phyloP scores from a whole-genome alignment of 2,113 vertebrate genomes.

The Phaethornis superciliosus region DNA sequence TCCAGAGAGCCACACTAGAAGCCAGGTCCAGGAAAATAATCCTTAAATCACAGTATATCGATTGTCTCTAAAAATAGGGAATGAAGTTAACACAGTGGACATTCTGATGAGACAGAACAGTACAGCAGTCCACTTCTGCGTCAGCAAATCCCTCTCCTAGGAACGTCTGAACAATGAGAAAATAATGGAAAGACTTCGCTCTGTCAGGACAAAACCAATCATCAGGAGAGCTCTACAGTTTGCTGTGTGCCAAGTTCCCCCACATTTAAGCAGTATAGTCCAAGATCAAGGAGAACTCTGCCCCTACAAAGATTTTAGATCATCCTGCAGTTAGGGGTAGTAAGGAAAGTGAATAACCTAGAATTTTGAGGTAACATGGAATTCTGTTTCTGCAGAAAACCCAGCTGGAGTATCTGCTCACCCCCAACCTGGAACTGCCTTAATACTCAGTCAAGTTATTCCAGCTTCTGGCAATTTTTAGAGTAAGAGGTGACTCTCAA shows the following conservation, averaged over 20 bases:
- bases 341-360: background rate
- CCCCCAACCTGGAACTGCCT: background rate
- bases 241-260: background rate
- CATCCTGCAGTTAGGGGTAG: background rate
- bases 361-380: background rate
- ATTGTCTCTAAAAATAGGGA: constrained; percentile 67
- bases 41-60: constrained; percentile 67
- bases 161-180: background rate
- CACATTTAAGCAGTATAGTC: background rate
- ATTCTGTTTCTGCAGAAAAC: background rate
- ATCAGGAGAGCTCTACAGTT: background rate
- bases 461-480: background rate
- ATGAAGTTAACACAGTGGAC: constrained; percentile 46
- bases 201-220: background rate
- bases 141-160: constrained; percentile 28
- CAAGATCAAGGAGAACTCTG: background rate
- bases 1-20: constrained; percentile 55
- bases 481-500: background rate
- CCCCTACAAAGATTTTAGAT: background rate
- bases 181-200: constrained; percentile 13
- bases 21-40: constrained; percentile 47
- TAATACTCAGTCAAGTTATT: background rate
- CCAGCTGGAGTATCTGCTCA: background rate
- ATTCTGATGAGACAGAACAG: constrained; percentile 44
- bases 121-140: background rate